Evolutionary conservation across 1,140 invertebrate genomes (phyloP).

Genomic region (Drosophila lacteicornis): DNA sequence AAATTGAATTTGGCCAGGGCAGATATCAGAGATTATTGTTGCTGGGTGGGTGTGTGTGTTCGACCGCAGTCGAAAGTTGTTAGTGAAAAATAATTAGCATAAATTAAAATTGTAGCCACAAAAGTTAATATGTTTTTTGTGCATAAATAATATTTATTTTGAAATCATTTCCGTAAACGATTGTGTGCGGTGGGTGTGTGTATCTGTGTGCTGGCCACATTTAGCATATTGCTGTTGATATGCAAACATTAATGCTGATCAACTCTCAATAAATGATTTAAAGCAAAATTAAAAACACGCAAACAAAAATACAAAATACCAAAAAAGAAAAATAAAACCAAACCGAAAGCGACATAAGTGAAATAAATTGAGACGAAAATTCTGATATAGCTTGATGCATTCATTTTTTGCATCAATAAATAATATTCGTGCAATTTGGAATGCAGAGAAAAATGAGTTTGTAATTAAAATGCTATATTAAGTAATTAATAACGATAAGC

Average conservation of each 20-base stretch:
- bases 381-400: constrained; percentile 55
- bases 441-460: constrained; percentile 53
- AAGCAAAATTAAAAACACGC: constrained; percentile 27
- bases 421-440: constrained; percentile 45
- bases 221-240: constrained; percentile 57
- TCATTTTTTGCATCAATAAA: constrained; percentile 60
- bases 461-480: constrained; percentile 75
- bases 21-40: constrained; percentile 56
- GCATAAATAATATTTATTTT: constrained; percentile 54
- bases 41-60: constrained; percentile 1
- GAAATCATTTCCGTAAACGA: constrained; percentile 45
- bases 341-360: constrained; percentile 25
- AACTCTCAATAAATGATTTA: constrained; percentile 45
- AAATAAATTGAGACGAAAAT: constrained; percentile 33
- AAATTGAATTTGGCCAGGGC: constrained; percentile 48
- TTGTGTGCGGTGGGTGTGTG: constrained; percentile 21
- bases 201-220: constrained; percentile 38
- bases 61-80: constrained; percentile 60
- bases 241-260: constrained; percentile 66
- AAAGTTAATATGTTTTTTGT: constrained; percentile 58
- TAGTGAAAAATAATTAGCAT: constrained; percentile 80
- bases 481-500: constrained; percentile 58
- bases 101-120: constrained; percentile 65
- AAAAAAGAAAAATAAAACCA: constrained; percentile 27
- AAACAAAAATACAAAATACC: background rate